A percentile compares a stretch with the other conserved stretches of the same genome.
Conservation (phyloP, 2,113 vertebrate species). For the Pitta sordida region DNA sequence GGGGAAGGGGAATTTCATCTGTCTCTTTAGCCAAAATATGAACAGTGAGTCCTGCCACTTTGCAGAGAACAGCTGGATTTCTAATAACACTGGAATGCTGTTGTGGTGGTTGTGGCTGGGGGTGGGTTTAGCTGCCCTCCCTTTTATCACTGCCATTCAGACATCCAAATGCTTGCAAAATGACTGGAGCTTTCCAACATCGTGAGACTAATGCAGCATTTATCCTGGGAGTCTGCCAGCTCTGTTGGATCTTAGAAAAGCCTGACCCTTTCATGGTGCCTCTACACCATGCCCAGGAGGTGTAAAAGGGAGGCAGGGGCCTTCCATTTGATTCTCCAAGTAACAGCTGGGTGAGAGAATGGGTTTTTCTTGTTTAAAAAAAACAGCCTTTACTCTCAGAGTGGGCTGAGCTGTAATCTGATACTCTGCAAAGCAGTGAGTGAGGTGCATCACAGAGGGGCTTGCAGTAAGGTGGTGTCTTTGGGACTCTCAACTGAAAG, state of each 20-base stretch:
- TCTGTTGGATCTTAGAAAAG: background rate
- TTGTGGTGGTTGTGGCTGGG: background rate
- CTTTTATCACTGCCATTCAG: background rate
- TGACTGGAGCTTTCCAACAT: background rate
- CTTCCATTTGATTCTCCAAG: background rate
- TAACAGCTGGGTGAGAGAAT: background rate
- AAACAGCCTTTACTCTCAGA: background rate
- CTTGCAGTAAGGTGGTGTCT: background rate
- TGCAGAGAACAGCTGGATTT: conserved; percentile 23
- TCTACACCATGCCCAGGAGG: background rate
- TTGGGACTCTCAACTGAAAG: background rate
- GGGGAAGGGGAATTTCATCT: conserved; percentile 26
- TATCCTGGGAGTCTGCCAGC: background rate
- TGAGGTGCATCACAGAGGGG: background rate
- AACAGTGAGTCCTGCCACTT: conserved; percentile 12
- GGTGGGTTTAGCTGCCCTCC: background rate
- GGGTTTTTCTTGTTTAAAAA: background rate
- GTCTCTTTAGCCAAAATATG: conserved; percentile 20
- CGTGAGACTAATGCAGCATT: background rate
- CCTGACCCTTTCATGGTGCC: background rate
- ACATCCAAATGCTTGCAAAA: background rate
- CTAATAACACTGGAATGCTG: background rate
- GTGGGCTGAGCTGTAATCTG: background rate
- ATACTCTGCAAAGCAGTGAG: background rate
- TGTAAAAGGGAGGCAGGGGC: background rate